Conservation (phyloP, 2,888 invertebrate genomes). For the Spodoptera littoralis region DNA sequence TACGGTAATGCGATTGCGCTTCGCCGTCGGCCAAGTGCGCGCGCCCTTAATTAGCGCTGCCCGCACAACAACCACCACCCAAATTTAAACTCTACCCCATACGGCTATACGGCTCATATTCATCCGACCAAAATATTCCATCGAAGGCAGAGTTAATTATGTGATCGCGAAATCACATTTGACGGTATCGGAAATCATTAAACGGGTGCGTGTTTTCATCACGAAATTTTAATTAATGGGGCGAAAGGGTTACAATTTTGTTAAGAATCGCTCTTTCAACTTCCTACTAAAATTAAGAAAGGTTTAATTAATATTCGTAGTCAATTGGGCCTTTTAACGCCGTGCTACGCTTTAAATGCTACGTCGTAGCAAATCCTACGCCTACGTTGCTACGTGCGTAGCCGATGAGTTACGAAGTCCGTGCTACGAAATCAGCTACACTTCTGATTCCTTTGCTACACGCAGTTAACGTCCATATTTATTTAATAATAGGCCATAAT, state of each 20-base stretch:
- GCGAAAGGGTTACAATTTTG: neutral
- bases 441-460: neutral
- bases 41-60: conserved; percentile 64
- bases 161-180: conserved; percentile 50
- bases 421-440: neutral
- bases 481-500: neutral
- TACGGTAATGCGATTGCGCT: conserved; percentile 68
- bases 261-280: conserved; percentile 6
- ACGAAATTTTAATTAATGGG: conserved; percentile 15
- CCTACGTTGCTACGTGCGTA: conserved; percentile 30
- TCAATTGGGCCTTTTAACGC: neutral
- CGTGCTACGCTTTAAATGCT: conserved; percentile 10
- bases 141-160: conserved; percentile 41
- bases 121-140: neutral
- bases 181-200: conserved; percentile 39
- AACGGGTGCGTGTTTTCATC: conserved; percentile 35
- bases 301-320: neutral
- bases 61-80: neutral
- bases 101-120: conserved; percentile 12
- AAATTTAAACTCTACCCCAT: conserved; percentile 17
- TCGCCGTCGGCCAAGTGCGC: conserved; percentile 63
- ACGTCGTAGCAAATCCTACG: conserved; percentile 9
- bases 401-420: conserved; percentile 15
- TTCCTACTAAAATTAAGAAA: no score
- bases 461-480: neutral